These are phyloP conservation scores for Sylvietta virens DNA, from an alignment of 2,113 vertebrate species.

Conservation along the genomic window DNA sequence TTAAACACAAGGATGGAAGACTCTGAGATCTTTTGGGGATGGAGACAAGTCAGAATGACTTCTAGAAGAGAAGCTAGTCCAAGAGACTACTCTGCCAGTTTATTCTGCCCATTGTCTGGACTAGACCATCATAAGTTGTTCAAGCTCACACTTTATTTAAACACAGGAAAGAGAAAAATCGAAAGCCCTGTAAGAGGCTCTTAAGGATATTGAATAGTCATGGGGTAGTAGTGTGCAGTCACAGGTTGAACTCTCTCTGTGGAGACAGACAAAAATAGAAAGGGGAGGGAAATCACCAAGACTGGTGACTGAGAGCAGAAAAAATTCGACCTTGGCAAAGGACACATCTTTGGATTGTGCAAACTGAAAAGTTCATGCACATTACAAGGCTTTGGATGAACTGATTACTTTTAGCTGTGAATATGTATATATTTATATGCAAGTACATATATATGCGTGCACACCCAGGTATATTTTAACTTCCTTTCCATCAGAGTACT, in stretches of 20 bases:
- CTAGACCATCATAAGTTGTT: accelerated
- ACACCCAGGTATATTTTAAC: not conserved
- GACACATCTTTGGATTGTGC: not conserved
- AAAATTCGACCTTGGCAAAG: not conserved
- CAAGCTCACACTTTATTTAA: not conserved
- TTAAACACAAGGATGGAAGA: not conserved
- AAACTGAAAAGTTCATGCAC: not conserved
- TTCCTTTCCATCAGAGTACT: not conserved
- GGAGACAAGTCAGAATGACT: not conserved
- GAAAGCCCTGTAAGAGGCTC: not conserved
- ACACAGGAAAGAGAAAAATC: not conserved
- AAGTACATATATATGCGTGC: not conserved
- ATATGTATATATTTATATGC: not conserved
- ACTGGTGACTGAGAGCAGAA: not conserved
- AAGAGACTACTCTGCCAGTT: not conserved
- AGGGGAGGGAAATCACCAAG: not conserved
- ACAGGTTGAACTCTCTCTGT: not conserved
- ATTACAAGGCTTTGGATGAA: not conserved
- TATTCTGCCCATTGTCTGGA: not conserved
- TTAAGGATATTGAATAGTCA: not conserved
- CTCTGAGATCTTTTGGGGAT: not conserved
- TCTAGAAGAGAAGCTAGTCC: not conserved
- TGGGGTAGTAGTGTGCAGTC: not conserved
- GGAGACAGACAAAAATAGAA: not conserved
- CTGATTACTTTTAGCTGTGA: not conserved